A percentile compares a stretch with the other conserved stretches of the same genome.
These are phyloP conservation scores for Zaprionus inermis DNA, from an alignment of 1,140 invertebrate species.

Conservation along the genomic window DNA sequence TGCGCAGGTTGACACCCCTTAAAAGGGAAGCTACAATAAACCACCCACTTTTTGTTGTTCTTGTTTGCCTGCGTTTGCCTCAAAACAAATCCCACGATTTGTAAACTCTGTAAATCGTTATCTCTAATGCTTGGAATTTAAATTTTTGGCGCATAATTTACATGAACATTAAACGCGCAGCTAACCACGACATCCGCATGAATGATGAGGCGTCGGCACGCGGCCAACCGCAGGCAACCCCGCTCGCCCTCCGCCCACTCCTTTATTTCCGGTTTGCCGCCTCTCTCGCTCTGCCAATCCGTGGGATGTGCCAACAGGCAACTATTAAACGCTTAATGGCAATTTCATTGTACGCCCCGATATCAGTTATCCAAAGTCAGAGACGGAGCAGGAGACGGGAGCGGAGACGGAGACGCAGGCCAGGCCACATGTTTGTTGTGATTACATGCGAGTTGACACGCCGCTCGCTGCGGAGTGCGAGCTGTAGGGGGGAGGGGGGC, in stretches of 20 bases:
- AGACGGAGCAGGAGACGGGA: conserved; percentile 22
- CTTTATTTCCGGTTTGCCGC: conserved; percentile 25
- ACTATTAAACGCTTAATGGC: conserved; percentile 67
- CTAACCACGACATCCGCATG: conserved; percentile 55
- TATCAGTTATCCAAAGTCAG: conserved; percentile 56
- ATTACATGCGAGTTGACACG: conserved; percentile 77
- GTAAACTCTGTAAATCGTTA: conserved; percentile 63
- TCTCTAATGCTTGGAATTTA: conserved; percentile 64
- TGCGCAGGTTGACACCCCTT: conserved; percentile 31
- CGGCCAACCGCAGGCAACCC: conserved; percentile 55
- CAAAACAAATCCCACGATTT: conserved; percentile 64
- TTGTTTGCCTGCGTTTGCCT: conserved; percentile 31
- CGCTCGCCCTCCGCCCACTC: background rate
- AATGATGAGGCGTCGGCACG: conserved; percentile 70
- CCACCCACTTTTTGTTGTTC: conserved; percentile 17
- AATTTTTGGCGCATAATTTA: conserved; percentile 70
- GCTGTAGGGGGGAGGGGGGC: background rate
- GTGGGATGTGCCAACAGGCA: conserved; percentile 60
- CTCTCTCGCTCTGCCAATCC: conserved; percentile 15
- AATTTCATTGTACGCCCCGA: conserved; percentile 57
- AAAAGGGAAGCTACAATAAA: background rate
- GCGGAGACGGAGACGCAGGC: conserved; percentile 30
- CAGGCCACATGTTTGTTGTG: conserved; percentile 76
- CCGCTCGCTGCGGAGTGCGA: conserved; percentile 23
- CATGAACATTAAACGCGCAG: conserved; percentile 60